Conservation (phyloP, 2,888 invertebrate genomes). For the Hyalella azteca region DNA sequence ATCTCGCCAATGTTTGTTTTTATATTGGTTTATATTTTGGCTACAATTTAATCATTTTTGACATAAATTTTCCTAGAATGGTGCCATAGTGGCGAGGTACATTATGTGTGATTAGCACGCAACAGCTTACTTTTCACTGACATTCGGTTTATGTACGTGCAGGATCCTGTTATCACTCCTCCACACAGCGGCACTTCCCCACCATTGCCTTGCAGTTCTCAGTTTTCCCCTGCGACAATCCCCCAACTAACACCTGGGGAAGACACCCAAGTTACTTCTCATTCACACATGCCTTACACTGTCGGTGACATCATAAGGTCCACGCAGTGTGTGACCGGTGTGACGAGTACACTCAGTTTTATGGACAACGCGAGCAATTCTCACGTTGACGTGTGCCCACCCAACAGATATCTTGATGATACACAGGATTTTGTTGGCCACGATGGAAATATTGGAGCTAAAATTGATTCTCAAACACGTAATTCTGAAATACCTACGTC, state of each 20-base stretch:
- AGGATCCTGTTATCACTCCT: slow-evolving; percentile 25
- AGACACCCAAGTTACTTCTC: neutral
- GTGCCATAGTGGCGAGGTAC: neutral
- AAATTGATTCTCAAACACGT: neutral
- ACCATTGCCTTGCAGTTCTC: neutral
- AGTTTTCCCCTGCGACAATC: neutral
- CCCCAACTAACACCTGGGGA: slow-evolving; percentile 14
- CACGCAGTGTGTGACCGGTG: too few relatives aligned
- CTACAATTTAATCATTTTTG: neutral
- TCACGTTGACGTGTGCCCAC: too few relatives aligned
- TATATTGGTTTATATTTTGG: too few relatives aligned
- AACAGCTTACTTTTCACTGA: neutral
- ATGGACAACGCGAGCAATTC: too few relatives aligned
- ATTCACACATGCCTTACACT: neutral
- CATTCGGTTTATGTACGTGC: neutral
- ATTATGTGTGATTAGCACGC: neutral
- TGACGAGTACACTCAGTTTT: too few relatives aligned
- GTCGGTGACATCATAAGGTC: neutral
- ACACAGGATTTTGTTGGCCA: too few relatives aligned
- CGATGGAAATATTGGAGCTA: too few relatives aligned
- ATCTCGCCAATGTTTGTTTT: neutral
- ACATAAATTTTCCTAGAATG: neutral
- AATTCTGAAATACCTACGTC: neutral
- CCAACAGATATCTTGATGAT: too few relatives aligned
- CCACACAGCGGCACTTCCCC: slow-evolving; percentile 8